Evolutionary conservation across 2,888 invertebrate genomes (phyloP), one percentile per base, ranked within the genome.

Genomic region (Euphydryas editha): DNA sequence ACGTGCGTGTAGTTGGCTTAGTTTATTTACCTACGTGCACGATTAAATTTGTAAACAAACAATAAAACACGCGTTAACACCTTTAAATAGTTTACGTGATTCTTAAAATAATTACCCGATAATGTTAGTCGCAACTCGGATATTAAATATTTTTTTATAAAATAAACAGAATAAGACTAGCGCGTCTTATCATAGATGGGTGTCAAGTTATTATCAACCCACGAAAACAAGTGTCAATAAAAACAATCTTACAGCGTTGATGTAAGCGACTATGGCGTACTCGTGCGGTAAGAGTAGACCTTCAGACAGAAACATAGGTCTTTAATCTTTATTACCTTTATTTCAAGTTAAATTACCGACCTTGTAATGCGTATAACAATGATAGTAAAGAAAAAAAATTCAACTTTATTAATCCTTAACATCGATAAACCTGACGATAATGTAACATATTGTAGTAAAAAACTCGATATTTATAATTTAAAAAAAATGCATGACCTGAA

Each of bases 311-410:
- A 58, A 44, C 46, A 69, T 72, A 75, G 67, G 71, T 73, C 66
- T 68, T 59, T 67, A 72, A 76, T 78, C 75, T 70, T 74, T 72
- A 72, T 82, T 74, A 66, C 78, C 76, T 78, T 77, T 78, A 71
- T 70, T 76, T n/a, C n/a, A 44, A 76, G 78, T 79, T 77, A 81
- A 79, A 77, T 77, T 66, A 74, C 68, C 71, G 80, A 75, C 83
- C 84, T 84, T 81, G 81, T 79, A 68, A 24, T 30, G 42, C 78
- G 72, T 67, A 68, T 72, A 79, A 79, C 78, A 82, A 80, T 76
- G 70, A 75, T 65, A 73, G 69, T 72, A 62, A 57, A 36, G 68
- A 73, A 69, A 64, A 73, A 49, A 61, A 44, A 55, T 55, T 11
- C 18, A 61, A 20, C 7, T 15, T 49, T 11, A 39, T 15, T 11